phyloP scores from a whole-genome alignment of 2,888 invertebrate species.

The Didymodactylos carnosus region DNA sequence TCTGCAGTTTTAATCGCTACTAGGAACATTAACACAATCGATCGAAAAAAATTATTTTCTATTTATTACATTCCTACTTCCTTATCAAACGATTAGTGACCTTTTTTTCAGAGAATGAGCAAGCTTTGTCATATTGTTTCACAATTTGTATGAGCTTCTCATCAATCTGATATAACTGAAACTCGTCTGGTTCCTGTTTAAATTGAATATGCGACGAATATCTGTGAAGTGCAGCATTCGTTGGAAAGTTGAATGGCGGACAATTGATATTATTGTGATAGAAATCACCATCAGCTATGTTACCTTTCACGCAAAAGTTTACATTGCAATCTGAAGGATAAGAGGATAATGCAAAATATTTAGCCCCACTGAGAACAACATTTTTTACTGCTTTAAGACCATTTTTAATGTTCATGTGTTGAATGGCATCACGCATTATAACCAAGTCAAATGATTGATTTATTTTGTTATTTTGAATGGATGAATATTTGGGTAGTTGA shows the following conservation, averaged over 20 bases:
- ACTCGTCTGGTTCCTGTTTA: background rate
- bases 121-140: background rate
- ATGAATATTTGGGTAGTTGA: background rate
- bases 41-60: too few species aligned
- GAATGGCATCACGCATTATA: background rate
- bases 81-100: too few species aligned
- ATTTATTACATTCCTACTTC: too few species aligned
- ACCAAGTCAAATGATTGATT: background rate
- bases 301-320: background rate
- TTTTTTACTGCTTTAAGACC: background rate
- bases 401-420: background rate
- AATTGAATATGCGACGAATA: background rate
- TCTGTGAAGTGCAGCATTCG: background rate
- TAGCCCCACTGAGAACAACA: background rate
- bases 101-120: too few species aligned
- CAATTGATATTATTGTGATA: background rate
- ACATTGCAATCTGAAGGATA: background rate
- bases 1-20: too few species aligned
- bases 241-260: background rate
- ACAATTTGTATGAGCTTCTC: background rate
- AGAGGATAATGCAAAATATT: background rate
- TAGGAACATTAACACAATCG: too few species aligned
- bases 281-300: background rate
- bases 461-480: background rate
- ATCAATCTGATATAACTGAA: background rate